Base-by-base conservation (phyloP, 2,888 invertebrate species). In the Heterodera filipjevi region DNA sequence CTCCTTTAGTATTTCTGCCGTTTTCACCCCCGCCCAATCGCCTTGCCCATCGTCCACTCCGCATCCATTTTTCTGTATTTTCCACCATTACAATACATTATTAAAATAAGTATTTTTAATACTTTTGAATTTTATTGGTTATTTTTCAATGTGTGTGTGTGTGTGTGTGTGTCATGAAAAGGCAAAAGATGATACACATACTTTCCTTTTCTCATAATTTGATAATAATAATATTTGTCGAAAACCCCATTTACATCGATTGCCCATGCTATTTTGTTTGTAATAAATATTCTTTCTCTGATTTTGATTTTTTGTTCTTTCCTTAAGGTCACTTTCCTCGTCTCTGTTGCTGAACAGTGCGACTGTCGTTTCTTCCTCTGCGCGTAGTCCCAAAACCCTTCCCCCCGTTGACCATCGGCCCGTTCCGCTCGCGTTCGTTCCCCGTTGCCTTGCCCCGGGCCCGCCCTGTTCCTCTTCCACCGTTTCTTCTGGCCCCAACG, bases 401-500 rank as follows among this genome's bases (percentile, higher is more conserved):
- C 14, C 68, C 19, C 30, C 8, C 35, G 68, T 35, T 68, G 32
- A 68, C 68, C 32, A 68, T 68, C 32, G 33, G 32, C 27, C 68
- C 32, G 33, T 33, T 68, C 68, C 35, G 68, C 68, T 68, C 68
- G 35, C 59, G 6, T 59, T 59, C 27, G 27, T 59, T 12, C n/a
- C 68, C 68, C 68, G 68, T 16, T 68, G 68, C 68, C 68, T 68
- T 68, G 68, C 68, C 35, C 68, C 68, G 3, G 68, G 8, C 32
- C 68, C 68, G 16, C 19, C 68, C 32, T 68, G 35, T 33, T 33
- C 66, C 1, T 66, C 68, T 32, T 68, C 68, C 27, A 33, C 68
- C 22, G 32, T 68, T 16, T 68, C 68, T 68, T 59, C 59, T n/a
- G n/a, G 27, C 27, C 27, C n/a, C 27, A 35, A 10, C 33, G 1